These are phyloP conservation scores for Drosophila suzukii DNA, from an alignment of 1,140 invertebrate species.

Conservation along the genomic window DNA sequence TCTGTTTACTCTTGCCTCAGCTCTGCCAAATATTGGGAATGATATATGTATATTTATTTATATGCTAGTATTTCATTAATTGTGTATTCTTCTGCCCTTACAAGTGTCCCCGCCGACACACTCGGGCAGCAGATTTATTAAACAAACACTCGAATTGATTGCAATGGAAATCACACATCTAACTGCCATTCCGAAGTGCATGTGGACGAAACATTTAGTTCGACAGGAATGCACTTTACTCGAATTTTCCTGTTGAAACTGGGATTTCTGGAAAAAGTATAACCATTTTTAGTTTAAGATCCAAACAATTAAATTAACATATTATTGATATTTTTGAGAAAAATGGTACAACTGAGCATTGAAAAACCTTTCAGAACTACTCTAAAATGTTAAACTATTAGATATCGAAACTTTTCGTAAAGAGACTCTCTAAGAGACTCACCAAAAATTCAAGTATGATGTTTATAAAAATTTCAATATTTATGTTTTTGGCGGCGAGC, in stretches of 20 bases:
- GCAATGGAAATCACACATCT: slow-evolving; percentile 11
- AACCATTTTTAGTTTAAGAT: too few relatives aligned
- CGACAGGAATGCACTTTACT: neutral
- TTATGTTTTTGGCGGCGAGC: neutral
- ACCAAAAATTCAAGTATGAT: neutral
- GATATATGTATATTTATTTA: slow-evolving; percentile 35
- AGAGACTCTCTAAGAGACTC: neutral
- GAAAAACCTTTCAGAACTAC: neutral
- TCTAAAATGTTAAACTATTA: neutral
- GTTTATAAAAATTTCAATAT: neutral
- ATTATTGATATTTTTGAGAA: neutral
- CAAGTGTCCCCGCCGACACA: slow-evolving; percentile 5
- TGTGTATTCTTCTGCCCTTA: slow-evolving; percentile 28
- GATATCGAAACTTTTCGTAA: neutral
- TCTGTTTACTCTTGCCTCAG: slow-evolving; percentile 34
- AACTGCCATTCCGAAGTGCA: slow-evolving; percentile 7
- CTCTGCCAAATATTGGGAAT: slow-evolving; percentile 32
- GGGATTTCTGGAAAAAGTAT: neutral
- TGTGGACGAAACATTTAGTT: neutral
- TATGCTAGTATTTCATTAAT: slow-evolving; percentile 47
- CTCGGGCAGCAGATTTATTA: slow-evolving; percentile 18
- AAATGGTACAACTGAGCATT: neutral
- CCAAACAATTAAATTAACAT: too few relatives aligned
- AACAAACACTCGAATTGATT: slow-evolving; percentile 40
- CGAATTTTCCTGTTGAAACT: neutral